phyloP scores from a whole-genome alignment of 2,888 invertebrate species.

The Papilio elwesi region DNA sequence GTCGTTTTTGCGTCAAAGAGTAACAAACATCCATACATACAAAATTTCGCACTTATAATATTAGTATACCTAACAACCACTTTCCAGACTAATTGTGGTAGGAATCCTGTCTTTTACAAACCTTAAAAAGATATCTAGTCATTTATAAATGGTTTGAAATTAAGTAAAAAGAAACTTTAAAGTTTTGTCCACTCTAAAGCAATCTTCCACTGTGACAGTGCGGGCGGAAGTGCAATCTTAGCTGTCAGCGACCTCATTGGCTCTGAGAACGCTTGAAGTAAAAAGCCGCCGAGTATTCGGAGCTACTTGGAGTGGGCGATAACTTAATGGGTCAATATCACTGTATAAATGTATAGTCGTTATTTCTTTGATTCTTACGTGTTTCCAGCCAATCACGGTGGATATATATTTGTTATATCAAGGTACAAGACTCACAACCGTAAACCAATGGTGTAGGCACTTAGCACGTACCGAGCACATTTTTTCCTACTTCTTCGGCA shows the following conservation, averaged over 20 bases:
- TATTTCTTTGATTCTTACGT: not conserved
- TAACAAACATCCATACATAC: too few species aligned
- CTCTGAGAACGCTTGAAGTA: not conserved
- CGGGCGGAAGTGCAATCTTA: not conserved
- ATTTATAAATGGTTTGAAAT: too few species aligned
- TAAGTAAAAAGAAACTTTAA: not conserved
- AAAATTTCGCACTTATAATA: too few species aligned
- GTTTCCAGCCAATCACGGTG: not conserved
- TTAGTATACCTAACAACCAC: too few species aligned
- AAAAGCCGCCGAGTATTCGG: not conserved
- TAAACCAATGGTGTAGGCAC: too few species aligned
- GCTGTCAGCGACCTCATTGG: not conserved
- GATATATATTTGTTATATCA: not conserved
- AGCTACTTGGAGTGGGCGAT: not conserved
- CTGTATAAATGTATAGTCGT: too few species aligned
- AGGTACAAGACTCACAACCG: not conserved
- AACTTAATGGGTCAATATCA: slow-evolving; percentile 6
- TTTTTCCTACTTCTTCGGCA: too few species aligned
- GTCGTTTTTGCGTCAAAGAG: too few species aligned
- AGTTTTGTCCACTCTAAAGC: not conserved
- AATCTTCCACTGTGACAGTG: not conserved
- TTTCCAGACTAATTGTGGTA: too few species aligned
- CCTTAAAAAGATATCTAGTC: too few species aligned
- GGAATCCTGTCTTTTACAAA: too few species aligned
- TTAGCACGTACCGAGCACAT: too few species aligned